A percentile compares a stretch with the other conserved stretches of the same genome.
These are phyloP conservation scores for Takifugu flavidus DNA, from an alignment of 2,113 vertebrate genomes.

Conservation along the genomic window DNA sequence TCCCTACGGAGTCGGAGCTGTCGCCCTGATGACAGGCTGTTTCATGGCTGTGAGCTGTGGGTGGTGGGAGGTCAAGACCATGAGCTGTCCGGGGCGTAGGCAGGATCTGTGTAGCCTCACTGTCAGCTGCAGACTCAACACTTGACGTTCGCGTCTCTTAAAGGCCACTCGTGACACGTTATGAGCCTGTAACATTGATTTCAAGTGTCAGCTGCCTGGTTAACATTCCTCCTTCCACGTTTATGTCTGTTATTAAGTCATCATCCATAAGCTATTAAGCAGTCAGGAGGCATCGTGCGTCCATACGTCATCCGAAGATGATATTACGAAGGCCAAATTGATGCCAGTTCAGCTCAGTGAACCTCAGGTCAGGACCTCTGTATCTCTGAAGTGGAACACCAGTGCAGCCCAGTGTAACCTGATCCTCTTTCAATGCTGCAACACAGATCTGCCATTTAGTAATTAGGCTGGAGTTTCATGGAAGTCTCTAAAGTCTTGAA, in stretches of 20 bases:
- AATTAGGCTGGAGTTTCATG: background rate
- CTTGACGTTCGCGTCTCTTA: slow-evolving; percentile 24
- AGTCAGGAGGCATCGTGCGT: slow-evolving; percentile 5
- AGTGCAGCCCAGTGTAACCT: slow-evolving; percentile 19
- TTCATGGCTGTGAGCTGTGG: slow-evolving; percentile 48
- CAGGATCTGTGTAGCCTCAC: slow-evolving; percentile 15
- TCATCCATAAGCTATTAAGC: slow-evolving; percentile 16
- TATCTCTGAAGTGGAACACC: slow-evolving; percentile 11
- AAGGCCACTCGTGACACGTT: slow-evolving; percentile 23
- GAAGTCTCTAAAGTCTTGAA: too few relatives aligned
- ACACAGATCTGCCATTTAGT: slow-evolving; percentile 28
- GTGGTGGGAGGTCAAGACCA: slow-evolving; percentile 46
- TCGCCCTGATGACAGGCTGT: slow-evolving; percentile 40
- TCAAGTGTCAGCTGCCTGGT: slow-evolving; percentile 31
- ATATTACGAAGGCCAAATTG: too few relatives aligned
- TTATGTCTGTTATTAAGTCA: slow-evolving; percentile 26
- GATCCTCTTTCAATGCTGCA: slow-evolving; percentile 20
- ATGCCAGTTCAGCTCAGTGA: background rate
- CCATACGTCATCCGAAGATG: background rate
- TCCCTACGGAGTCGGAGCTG: slow-evolving; percentile 14
- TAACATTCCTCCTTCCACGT: slow-evolving; percentile 22
- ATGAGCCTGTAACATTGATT: slow-evolving; percentile 46
- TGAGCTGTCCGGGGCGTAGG: slow-evolving; percentile 34
- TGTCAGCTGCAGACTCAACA: slow-evolving; percentile 25
- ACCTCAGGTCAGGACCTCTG: too few relatives aligned